Conservation (phyloP, 2,113 vertebrate species). For the Plecturocebus donacophilus region DNA sequence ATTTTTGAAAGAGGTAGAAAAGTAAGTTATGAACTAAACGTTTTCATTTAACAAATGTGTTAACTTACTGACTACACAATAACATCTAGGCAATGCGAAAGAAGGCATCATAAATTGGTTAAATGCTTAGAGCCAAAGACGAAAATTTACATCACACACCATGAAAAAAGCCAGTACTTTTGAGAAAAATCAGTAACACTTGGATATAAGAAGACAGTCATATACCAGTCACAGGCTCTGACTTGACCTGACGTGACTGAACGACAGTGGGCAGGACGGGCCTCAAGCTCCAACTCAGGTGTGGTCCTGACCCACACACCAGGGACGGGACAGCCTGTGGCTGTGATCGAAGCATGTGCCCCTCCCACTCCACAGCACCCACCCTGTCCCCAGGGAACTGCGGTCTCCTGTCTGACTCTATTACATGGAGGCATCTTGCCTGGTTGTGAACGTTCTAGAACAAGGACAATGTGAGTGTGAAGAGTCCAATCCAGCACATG, state of each 20-base stretch:
- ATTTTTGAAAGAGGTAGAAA: slow-evolving; percentile 14
- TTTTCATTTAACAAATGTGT: accelerated
- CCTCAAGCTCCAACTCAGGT: neutral
- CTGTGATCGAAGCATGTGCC: accelerated
- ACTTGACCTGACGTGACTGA: accelerated
- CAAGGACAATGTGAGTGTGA: neutral
- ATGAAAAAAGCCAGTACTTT: accelerated
- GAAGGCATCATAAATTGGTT: accelerated
- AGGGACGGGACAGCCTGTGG: neutral
- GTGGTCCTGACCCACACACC: neutral
- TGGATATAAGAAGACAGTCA: accelerated
- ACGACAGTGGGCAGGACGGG: accelerated
- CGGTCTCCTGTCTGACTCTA: neutral
- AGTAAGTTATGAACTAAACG: neutral
- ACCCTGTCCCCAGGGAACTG: no score
- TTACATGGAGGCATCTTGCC: accelerated
- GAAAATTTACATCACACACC: accelerated
- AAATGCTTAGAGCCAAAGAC: neutral
- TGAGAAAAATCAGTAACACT: neutral
- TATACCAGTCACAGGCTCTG: neutral
- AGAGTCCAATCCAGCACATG: neutral
- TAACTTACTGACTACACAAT: accelerated
- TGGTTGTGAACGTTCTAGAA: neutral
- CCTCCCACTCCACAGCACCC: neutral
- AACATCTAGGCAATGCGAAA: accelerated